These are phyloP conservation scores for Tenthredo amoena DNA, from an alignment of 2,888 invertebrate genomes.

Conservation along the genomic window DNA sequence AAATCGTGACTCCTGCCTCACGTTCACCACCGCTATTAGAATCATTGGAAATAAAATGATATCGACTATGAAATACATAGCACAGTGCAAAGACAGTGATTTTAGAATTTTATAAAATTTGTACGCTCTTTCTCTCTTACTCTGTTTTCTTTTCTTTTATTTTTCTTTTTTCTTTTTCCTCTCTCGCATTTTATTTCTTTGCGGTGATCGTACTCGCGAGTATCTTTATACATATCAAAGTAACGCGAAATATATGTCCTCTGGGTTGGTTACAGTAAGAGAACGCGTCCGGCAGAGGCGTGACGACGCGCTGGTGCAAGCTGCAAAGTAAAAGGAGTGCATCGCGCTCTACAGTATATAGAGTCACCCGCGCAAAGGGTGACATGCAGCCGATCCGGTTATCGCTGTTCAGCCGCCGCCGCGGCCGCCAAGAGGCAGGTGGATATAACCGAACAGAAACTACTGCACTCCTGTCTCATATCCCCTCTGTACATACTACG, in stretches of 20 bases:
- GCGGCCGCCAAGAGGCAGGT: conserved; percentile 68
- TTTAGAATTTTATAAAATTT: background rate
- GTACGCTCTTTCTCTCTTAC: background rate
- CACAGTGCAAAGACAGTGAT: background rate
- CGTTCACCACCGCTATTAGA: too few relatives aligned
- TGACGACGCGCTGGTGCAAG: conserved; percentile 57
- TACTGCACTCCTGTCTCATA: conserved; percentile 5
- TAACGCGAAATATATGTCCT: conserved; percentile 1
- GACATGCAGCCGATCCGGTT: conserved; percentile 78
- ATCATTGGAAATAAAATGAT: background rate
- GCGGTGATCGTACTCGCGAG: background rate
- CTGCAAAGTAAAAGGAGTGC: conserved; percentile 72
- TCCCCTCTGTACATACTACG: background rate
- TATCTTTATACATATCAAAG: conserved; percentile 22
- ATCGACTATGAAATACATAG: background rate
- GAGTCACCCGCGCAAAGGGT: conserved; percentile 77
- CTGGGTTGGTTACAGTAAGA: background rate
- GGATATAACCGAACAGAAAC: conserved; percentile 66
- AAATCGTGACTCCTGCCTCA: conserved; percentile 4
- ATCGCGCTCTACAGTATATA: conserved; percentile 59
- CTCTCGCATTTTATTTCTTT: background rate
- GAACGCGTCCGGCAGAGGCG: conserved; percentile 28
- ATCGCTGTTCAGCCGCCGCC: conserved; percentile 63
- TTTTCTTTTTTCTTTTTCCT: background rate
- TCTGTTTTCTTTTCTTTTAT: background rate